These are phyloP conservation scores for Xenops minutus DNA, from an alignment of 2,797 vertebrate genomes.

Conservation along the genomic window DNA sequence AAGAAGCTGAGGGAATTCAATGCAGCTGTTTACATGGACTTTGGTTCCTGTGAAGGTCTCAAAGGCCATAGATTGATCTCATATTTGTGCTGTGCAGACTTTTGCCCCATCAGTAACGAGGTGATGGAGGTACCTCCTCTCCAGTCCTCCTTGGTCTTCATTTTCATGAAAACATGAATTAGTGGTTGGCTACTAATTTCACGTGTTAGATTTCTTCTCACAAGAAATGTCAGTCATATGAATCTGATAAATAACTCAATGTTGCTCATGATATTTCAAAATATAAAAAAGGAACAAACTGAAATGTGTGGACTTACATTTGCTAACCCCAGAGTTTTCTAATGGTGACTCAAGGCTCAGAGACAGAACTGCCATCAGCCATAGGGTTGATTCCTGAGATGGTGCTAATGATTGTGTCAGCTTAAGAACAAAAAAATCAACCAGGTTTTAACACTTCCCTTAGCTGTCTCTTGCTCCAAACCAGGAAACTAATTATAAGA, in stretches of 20 bases:
- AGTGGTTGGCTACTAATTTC: background rate
- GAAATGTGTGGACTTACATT: background rate
- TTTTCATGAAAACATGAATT: background rate
- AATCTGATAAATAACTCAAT: background rate
- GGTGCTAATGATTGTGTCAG: slow-evolving; percentile 48
- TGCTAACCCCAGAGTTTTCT: background rate
- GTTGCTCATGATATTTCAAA: background rate
- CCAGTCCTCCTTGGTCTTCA: background rate
- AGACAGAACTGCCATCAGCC: background rate
- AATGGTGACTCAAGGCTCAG: background rate
- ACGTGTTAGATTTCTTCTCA: background rate
- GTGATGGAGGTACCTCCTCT: background rate
- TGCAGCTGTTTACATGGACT: background rate
- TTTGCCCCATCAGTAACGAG: rapidly evolving
- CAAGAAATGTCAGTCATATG: background rate
- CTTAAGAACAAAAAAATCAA: background rate
- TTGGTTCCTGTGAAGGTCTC: background rate
- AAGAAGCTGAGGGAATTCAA: background rate
- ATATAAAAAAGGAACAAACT: background rate
- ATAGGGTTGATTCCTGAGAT: slow-evolving; percentile 41
- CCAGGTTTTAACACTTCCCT: slow-evolving; percentile 61
- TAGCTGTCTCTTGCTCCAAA: slow-evolving; percentile 66
- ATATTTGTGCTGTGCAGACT: background rate
- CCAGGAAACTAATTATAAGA: slow-evolving; percentile 73
- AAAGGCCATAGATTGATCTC: background rate